Percentiles rank a stretch among this genome's conserved stretches.
These are phyloP conservation scores for Malacoctenus gilli DNA, from an alignment of 2,797 vertebrate species.

Conservation along the genomic window DNA sequence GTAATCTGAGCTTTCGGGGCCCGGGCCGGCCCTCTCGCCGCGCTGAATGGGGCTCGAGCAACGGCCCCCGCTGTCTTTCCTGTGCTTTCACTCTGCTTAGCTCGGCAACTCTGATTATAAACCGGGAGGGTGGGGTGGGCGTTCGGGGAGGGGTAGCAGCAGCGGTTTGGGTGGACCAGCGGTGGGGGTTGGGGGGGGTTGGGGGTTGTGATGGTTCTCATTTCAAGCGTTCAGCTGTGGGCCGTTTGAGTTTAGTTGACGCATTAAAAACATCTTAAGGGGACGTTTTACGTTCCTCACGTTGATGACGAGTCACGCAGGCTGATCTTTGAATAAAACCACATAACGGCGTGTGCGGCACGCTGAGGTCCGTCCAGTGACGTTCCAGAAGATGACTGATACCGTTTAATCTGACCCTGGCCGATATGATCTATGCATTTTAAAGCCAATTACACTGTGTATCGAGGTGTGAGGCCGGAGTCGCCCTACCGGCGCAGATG, in stretches of 20 bases:
- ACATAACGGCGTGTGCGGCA: background rate
- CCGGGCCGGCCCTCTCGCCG: constrained; percentile 65
- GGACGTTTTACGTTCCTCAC: too few species aligned
- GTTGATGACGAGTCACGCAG: too few species aligned
- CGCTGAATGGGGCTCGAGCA: constrained; percentile 77
- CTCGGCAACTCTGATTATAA: constrained; percentile 85
- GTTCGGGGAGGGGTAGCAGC: constrained; percentile 46
- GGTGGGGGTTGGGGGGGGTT: constrained; percentile 48
- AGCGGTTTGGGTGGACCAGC: constrained; percentile 44
- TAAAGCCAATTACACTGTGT: constrained; percentile 13
- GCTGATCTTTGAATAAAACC: too few species aligned
- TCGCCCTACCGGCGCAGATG: constrained; percentile 8
- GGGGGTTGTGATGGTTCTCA: constrained; percentile 35
- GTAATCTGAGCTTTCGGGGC: constrained; percentile 87
- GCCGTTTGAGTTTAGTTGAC: constrained; percentile 21
- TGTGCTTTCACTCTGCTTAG: constrained; percentile 87
- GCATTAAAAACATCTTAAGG: too few species aligned
- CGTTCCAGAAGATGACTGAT: background rate
- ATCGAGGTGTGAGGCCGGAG: constrained; percentile 19
- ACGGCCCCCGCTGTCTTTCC: constrained; percentile 79
- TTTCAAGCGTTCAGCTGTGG: constrained; percentile 24
- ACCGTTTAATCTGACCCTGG: constrained; percentile 2
- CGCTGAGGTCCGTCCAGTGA: background rate
- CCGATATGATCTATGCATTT: constrained; percentile 17
- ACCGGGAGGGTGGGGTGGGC: constrained; percentile 54